Conservation (phyloP, 2,113 vertebrate genomes). For the Lota lota region DNA sequence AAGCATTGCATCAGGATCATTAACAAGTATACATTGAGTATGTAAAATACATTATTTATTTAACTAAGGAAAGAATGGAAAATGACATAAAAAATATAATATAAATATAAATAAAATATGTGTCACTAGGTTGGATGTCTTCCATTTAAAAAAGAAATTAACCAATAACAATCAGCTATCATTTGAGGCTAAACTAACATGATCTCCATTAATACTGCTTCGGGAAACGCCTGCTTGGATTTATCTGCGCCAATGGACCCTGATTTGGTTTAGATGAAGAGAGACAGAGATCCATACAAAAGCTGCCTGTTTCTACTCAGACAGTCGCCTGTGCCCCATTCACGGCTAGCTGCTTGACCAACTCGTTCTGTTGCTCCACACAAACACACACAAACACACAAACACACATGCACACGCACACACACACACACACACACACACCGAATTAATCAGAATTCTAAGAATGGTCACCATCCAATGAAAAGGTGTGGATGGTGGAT, state of each 20-base stretch:
- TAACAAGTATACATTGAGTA: no score
- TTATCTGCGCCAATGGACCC: conserved; percentile 82
- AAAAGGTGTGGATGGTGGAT: conserved; percentile 28
- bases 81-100: no score
- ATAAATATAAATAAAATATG: no score
- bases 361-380: conserved; percentile 48
- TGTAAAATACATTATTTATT: no score
- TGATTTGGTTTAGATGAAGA: conserved; percentile 96
- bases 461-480: conserved; percentile 41
- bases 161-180: no score
- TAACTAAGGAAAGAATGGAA: no score
- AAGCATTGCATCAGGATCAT: no score
- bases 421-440: conserved; percentile 40
- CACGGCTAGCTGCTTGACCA: conserved; percentile 68
- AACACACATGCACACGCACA: conserved; percentile 24
- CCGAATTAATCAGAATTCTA: conserved; percentile 76
- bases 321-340: conserved; percentile 81
- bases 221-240: conserved; percentile 75
- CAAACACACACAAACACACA: conserved; percentile 8
- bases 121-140: no score
- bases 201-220: conserved; percentile 61
- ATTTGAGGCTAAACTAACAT: no score
- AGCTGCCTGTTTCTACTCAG: conserved; percentile 86
- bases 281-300: conserved; percentile 92
- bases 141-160: no score